Evolutionary conservation across 2,797 vertebrate species (phyloP), one percentile per base, ranked within the genome.

Genomic region (Cetoscarus ocellatus): DNA sequence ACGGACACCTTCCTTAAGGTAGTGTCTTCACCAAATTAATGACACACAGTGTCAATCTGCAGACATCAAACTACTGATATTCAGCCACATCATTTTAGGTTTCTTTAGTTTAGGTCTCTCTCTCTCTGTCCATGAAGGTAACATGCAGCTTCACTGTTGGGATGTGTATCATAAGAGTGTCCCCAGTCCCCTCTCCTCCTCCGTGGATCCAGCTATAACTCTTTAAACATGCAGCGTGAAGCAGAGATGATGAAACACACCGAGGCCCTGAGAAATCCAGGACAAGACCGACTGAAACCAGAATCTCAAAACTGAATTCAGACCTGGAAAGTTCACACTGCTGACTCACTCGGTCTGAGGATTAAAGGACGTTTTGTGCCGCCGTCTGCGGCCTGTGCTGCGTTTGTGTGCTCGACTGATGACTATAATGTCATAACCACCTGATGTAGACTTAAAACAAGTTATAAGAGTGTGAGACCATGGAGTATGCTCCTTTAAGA

Each of bases 171-270:
- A 27, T 27, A 45, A 44, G 11, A 54, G 14, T 10, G 17, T 3
- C 7, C 35, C 35, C 8, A 48, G 8, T n/a, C 11, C 3, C 10
- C 39, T 17, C 9, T 14, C 36, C n/a, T n/a, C 38, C 15, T 8
- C 36, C 27, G 13, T 17, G 14, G 43, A 4, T 8, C 7, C n/a
- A 19, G 34, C n/a, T 52, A 19, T 17, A 44, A 42, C 45, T 18
- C 39, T 45, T 61, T 11, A 13, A 13, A 40, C 10, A 52, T 15
- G 2, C 5, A 17, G n/a, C 9, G 18, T 40, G 51, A 12, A 42
- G 42, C 35, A 36, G 44, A 56, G 39, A 27, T 64, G 42, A 59
- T 49, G 54, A 54, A 50, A 60, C 55, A 40, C 5, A 11, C 44
- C 60, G 6, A 64, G 52, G 17, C 14, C 38, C 15, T 14, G 17